Evolutionary conservation across 2,888 invertebrate genomes (phyloP).

Genomic region (Acronicta leporina): DNA sequence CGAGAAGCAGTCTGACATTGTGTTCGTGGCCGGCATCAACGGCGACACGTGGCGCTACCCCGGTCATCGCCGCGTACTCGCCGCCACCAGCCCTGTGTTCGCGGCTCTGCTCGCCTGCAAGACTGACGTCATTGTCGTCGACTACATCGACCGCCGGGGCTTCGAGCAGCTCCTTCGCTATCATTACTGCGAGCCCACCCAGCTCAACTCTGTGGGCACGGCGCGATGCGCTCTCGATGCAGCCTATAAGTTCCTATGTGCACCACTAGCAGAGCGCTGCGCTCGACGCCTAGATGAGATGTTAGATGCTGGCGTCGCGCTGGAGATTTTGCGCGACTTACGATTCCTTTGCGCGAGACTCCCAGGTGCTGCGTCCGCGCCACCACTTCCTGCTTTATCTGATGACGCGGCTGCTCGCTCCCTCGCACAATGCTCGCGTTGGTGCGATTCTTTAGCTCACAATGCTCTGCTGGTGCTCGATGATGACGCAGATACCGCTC

Average conservation of each 20-base stretch:
- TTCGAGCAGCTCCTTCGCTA: conserved; percentile 91
- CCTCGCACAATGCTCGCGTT: conserved; percentile 82
- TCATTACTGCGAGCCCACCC: conserved; percentile 90
- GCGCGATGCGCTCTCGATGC: conserved; percentile 92
- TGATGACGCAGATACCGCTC: conserved; percentile 80
- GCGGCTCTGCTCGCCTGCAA: conserved; percentile 87
- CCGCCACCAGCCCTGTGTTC: conserved; percentile 90
- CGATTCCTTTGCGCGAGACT: conserved; percentile 82
- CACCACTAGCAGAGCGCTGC: conserved; percentile 91
- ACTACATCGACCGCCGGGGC: conserved; percentile 91
- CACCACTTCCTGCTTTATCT: conserved; percentile 81
- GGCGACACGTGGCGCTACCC: conserved; percentile 91
- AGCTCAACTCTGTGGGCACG: conserved; percentile 90
- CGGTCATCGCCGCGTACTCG: conserved; percentile 91
- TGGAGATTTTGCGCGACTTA: conserved; percentile 90
- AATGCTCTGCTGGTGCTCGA: conserved; percentile 90
- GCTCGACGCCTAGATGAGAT: conserved; percentile 91
- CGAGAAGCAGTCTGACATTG: conserved; percentile 89
- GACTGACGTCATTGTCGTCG: conserved; percentile 84
- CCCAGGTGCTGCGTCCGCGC: conserved; percentile 85
- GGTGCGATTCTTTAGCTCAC: conserved; percentile 90
- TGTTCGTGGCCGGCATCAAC: conserved; percentile 90
- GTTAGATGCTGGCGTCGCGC: conserved; percentile 90
- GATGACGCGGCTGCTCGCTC: conserved; percentile 78
- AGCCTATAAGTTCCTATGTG: conserved; percentile 93